Conservation (phyloP, 2,888 invertebrate species). For the Punctoribates punctum region DNA sequence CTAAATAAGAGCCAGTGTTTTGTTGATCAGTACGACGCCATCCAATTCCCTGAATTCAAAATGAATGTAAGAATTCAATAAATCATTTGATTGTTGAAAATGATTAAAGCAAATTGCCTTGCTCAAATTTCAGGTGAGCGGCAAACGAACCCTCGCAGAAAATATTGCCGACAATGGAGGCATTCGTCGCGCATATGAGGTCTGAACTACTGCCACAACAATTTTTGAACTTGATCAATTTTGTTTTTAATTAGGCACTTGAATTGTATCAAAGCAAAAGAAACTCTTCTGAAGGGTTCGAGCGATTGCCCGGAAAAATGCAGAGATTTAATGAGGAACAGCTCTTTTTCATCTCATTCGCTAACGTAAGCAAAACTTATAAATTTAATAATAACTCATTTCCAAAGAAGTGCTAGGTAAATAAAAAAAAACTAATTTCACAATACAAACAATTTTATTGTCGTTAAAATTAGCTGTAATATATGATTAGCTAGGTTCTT, state of each 20-base stretch:
- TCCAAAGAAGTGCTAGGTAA: too few relatives aligned
- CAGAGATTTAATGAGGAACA: slow-evolving; percentile 18
- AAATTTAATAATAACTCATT: too few relatives aligned
- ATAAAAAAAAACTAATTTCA: too few relatives aligned
- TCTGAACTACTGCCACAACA: too few relatives aligned
- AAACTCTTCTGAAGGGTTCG: too few relatives aligned
- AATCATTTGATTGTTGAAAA: neutral
- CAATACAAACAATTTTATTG: too few relatives aligned
- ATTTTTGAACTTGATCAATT: too few relatives aligned
- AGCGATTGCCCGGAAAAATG: slow-evolving; percentile 21
- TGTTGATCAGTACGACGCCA: slow-evolving; percentile 36
- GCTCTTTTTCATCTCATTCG: slow-evolving; percentile 42
- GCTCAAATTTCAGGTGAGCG: slow-evolving; percentile 34
- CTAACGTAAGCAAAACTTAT: slow-evolving; percentile 31
- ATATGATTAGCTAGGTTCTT: too few relatives aligned
- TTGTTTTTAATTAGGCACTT: slow-evolving; percentile 24
- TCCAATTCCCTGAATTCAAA: neutral
- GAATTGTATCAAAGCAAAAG: neutral
- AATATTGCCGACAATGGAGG: slow-evolving; percentile 43
- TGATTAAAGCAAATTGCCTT: too few relatives aligned
- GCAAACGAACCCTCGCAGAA: slow-evolving; percentile 22
- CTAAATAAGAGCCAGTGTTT: slow-evolving; percentile 38
- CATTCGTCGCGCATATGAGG: slow-evolving; percentile 38
- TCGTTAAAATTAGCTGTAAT: too few relatives aligned
- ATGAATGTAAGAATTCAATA: neutral